A percentile compares a stretch with the other conserved stretches of the same genome.
phyloP scores from a whole-genome alignment of 2,113 vertebrate species.

The Paralichthys olivaceus region DNA sequence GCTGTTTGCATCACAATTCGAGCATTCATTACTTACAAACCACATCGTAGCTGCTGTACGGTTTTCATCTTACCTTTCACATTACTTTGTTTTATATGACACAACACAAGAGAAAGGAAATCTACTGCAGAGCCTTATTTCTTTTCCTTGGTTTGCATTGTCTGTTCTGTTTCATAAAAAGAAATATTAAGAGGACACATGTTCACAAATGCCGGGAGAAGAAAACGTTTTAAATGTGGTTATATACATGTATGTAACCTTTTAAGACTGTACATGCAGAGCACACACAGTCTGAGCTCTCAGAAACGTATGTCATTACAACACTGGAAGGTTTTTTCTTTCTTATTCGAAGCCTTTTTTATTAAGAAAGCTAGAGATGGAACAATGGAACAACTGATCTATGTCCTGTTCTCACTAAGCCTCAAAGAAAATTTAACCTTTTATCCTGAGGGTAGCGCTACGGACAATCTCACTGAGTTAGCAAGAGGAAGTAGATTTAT shows the following conservation, averaged over 20 bases:
- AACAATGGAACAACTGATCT: too few relatives aligned
- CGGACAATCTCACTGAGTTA: too few relatives aligned
- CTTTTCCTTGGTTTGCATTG: neutral
- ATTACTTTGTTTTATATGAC: neutral
- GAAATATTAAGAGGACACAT: neutral
- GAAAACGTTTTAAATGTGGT: neutral
- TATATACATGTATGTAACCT: neutral
- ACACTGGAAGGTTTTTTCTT: neutral
- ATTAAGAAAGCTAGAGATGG: neutral
- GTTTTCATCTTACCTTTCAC: neutral
- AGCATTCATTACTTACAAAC: constrained; percentile 4
- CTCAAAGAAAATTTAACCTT: too few relatives aligned
- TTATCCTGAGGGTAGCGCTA: too few relatives aligned
- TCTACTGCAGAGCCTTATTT: neutral
- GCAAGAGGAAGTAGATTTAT: neutral
- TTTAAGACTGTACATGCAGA: neutral
- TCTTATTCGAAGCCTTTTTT: neutral
- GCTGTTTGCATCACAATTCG: neutral
- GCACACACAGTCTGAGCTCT: neutral
- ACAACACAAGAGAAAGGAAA: neutral
- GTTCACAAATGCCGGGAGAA: neutral
- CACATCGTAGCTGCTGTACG: neutral
- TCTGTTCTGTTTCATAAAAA: constrained; percentile 13
- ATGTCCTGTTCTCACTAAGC: too few relatives aligned
- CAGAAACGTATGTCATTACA: neutral